These are phyloP conservation scores for Leucophora obtusa DNA, from an alignment of 2,888 invertebrate species.

Conservation along the genomic window DNA sequence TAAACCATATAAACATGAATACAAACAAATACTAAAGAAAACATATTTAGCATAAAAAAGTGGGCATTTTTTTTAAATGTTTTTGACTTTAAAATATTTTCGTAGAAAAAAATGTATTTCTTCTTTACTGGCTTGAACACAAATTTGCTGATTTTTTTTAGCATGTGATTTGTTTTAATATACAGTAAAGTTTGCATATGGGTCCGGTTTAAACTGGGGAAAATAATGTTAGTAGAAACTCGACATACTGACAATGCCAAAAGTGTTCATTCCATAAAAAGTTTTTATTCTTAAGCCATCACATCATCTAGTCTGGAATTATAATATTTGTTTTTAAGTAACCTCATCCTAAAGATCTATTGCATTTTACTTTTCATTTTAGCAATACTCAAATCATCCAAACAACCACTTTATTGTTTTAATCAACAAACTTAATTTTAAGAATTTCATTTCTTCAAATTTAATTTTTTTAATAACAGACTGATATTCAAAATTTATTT, in stretches of 20 bases:
- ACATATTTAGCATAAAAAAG: slow-evolving; percentile 38
- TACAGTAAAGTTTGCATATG: not conserved
- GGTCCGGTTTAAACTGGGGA: not conserved
- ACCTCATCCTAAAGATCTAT: too few relatives aligned
- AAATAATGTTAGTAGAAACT: not conserved
- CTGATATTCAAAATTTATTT: too few relatives aligned
- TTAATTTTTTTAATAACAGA: not conserved
- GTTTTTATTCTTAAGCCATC: too few relatives aligned
- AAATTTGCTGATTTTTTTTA: not conserved
- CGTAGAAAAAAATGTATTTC: not conserved
- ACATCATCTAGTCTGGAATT: too few relatives aligned
- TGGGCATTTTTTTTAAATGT: slow-evolving; percentile 12
- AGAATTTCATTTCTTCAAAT: slow-evolving; percentile 1
- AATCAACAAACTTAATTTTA: not conserved
- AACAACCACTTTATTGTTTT: too few relatives aligned
- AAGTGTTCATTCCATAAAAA: too few relatives aligned
- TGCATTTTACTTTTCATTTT: too few relatives aligned
- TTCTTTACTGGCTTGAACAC: not conserved
- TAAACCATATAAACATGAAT: slow-evolving; percentile 38
- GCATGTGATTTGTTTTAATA: not conserved
- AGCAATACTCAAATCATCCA: too few relatives aligned
- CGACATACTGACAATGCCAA: too few relatives aligned
- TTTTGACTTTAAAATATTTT: not conserved
- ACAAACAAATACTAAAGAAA: slow-evolving; percentile 23
- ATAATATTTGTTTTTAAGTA: too few relatives aligned